Conservation (phyloP, 2,888 invertebrate species). For the Eulithis prunata region DNA sequence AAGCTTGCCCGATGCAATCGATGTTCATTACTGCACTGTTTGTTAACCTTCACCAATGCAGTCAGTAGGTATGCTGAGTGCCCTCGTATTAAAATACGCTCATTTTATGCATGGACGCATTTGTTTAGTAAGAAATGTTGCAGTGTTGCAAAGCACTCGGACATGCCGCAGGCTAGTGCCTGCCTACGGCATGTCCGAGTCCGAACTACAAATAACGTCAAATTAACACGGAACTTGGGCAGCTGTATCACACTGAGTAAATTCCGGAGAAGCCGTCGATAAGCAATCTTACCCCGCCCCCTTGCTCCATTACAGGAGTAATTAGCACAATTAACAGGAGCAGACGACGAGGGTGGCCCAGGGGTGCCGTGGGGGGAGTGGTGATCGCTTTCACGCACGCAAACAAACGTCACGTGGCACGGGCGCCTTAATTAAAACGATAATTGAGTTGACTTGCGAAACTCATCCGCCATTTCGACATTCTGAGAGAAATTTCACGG, state of each 20-base stretch:
- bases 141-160: constrained; percentile 6
- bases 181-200: no score
- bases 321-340: constrained; percentile 84
- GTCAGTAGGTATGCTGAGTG: constrained; percentile 36
- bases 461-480: constrained; percentile 83
- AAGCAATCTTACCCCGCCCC: constrained; percentile 80
- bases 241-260: constrained; percentile 71
- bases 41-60: constrained; percentile 52
- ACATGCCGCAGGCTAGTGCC: constrained; percentile 13
- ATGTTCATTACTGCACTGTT: constrained; percentile 65
- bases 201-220: constrained; percentile 55
- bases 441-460: constrained; percentile 85
- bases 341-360: constrained; percentile 52
- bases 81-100: constrained; percentile 39
- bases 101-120: constrained; percentile 9
- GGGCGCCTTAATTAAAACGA: constrained; percentile 84
- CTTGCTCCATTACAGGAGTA: constrained; percentile 83
- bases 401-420: constrained; percentile 84
- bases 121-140: not conserved
- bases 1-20: constrained; percentile 70
- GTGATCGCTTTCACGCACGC: constrained; percentile 82
- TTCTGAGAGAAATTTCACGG: constrained; percentile 80
- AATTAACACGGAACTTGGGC: constrained; percentile 59
- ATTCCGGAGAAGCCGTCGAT: constrained; percentile 77
- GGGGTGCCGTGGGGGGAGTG: constrained; percentile 49